A percentile compares a stretch with the other conserved stretches of the same genome.
Conservation (phyloP, 2,888 invertebrate genomes). For the Andrena minutula region DNA sequence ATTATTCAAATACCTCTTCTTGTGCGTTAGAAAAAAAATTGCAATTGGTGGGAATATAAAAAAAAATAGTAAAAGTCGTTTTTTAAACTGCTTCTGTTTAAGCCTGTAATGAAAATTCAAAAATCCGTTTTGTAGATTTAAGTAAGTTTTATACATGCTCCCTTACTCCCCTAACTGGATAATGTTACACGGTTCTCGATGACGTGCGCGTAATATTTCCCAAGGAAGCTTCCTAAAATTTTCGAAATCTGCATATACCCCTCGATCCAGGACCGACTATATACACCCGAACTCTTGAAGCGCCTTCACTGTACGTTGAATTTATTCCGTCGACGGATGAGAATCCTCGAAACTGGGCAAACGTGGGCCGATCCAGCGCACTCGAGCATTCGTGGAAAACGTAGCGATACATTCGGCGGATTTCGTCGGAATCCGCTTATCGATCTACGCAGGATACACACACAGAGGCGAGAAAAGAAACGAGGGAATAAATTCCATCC, state of each 20-base stretch:
- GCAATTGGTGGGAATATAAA: too few relatives aligned
- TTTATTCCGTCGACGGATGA: not conserved
- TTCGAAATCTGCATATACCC: not conserved
- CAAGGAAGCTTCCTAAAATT: not conserved
- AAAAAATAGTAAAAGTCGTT: too few relatives aligned
- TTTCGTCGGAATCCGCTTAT: conserved; percentile 17
- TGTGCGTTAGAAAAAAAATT: too few relatives aligned
- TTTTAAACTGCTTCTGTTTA: too few relatives aligned
- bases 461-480: not conserved
- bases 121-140: too few relatives aligned
- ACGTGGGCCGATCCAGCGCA: not conserved
- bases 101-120: too few relatives aligned
- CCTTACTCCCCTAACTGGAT: too few relatives aligned
- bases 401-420: conserved; percentile 12
- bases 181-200: too few relatives aligned
- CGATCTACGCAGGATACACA: conserved; percentile 14
- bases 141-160: too few relatives aligned
- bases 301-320: not conserved
- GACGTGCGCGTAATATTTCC: too few relatives aligned
- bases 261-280: not conserved
- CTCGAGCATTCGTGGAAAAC: not conserved
- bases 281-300: not conserved
- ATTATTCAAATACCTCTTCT: too few relatives aligned
- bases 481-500: conserved; percentile 12
- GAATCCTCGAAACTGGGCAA: not conserved